Evolutionary conservation across 1,140 invertebrate species (phyloP).

Genomic region (Zaprionus ornatus): DNA sequence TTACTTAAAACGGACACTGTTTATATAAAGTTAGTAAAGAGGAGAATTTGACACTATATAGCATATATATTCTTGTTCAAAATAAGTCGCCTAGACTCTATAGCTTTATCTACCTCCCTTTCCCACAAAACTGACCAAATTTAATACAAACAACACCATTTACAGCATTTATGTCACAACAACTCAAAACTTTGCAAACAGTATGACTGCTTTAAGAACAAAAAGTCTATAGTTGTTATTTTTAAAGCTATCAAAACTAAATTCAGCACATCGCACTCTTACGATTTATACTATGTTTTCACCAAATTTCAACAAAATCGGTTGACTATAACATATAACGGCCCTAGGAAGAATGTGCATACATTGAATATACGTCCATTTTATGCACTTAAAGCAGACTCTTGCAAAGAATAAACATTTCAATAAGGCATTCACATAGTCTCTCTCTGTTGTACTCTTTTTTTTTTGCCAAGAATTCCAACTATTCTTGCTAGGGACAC

Average conservation of each 20-base stretch:
- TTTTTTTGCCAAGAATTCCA: not conserved
- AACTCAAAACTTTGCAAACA: rapidly evolving
- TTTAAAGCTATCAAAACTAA: not conserved
- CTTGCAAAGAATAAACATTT: not conserved
- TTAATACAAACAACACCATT: no score
- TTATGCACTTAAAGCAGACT: not conserved
- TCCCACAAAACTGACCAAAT: no score
- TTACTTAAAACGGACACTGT: no score
- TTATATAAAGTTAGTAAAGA: no score
- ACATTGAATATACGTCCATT: not conserved
- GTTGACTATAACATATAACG: not conserved
- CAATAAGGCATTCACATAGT: not conserved
- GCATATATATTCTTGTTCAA: no score
- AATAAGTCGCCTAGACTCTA: rapidly evolving
- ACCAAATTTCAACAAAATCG: not conserved
- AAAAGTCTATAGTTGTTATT: not conserved
- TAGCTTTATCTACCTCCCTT: no score
- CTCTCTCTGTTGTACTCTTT: not conserved
- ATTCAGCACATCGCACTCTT: not conserved
- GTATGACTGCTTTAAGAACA: not conserved
- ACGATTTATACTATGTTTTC: not conserved
- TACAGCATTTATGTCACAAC: no score
- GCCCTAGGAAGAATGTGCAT: not conserved
- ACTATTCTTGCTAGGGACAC: slow-evolving; percentile 14
- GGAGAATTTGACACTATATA: no score